Evolutionary conservation across 2,797 vertebrate species (phyloP).

Genomic region (Poecilia gillii): DNA sequence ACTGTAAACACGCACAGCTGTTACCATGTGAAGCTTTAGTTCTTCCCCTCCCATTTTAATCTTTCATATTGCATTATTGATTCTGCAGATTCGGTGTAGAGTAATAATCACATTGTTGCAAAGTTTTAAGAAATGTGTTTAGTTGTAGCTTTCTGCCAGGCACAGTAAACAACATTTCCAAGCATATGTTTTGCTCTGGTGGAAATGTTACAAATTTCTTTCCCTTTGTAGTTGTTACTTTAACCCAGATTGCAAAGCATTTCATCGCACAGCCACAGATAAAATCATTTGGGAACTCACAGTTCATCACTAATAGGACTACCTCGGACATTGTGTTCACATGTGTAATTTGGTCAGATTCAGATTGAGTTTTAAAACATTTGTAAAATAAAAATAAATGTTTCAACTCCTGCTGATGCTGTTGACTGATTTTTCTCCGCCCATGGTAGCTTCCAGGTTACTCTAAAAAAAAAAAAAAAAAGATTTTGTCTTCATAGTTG

Average conservation of each 20-base stretch:
- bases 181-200: not conserved
- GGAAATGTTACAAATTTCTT: not conserved
- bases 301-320: not conserved
- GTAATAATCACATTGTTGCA: conserved; percentile 12
- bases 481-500: not conserved
- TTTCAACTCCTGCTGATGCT: not conserved
- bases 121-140: conserved; percentile 15
- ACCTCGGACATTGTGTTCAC: not conserved
- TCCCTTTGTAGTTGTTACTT: not conserved
- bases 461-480: not conserved
- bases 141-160: not conserved
- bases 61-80: conserved; percentile 16
- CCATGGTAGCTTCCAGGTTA: not conserved
- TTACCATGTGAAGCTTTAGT: conserved; percentile 26
- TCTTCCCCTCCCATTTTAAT: conserved; percentile 17
- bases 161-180: not conserved
- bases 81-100: conserved; percentile 33
- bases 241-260: not conserved
- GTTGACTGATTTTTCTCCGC: not conserved
- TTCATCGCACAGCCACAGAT: not conserved
- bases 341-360: not conserved
- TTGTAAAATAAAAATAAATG: not conserved
- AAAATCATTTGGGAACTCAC: not conserved
- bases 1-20: conserved; percentile 62
- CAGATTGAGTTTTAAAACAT: not conserved